Evolutionary conservation across 2,888 invertebrate species (phyloP), one percentile per base, ranked within the genome.

Genomic region (Dolichopus griseipennis): DNA sequence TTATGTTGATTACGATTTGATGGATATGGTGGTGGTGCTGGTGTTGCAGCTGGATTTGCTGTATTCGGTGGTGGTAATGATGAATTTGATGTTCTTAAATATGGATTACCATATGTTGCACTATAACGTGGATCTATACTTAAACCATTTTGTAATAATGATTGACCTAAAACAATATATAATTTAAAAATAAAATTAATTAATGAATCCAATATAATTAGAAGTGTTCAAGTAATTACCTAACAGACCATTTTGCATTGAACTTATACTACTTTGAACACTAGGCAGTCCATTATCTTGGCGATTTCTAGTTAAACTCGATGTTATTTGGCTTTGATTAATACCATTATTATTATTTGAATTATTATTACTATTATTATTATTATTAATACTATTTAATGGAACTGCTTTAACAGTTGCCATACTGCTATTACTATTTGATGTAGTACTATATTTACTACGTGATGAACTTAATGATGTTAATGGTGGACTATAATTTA

Each of bases 101-200:
- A 94, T 0, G 94, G 93, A 81, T 95, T 95, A 67, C 92, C 92
- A 77, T 95, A 95, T 10, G 92, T 90, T 65, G 95, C 94, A 67
- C 93, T 93, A 79, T 91, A 95, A 71, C 93, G 84, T 1, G 93
- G 93, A 79, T 94, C 94, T 37, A 94, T 89, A 65, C 76, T 78
- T 64, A 80, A 68, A 71, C 81, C 81, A 70, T 81, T 81, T 73
- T 81, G 81, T 66, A 81, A 75, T 68, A 82, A 74, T 43, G 80
- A 78, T 77, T 81, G 81, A 68, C 79, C 81, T 81, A 67, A 0
- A 65, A 68, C 22, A 12, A 68, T 5, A 18, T 10, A n/a, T n/a
- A n/a, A n/a, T n/a, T n/a, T n/a, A 18, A 52, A 63, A 75, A 22
- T 69, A 70, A 67, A 78, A 77, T 20, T 75, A 78, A 3, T 79